Conservation (phyloP, 2,888 invertebrate species). For the Synanthedon tipuliformis region DNA sequence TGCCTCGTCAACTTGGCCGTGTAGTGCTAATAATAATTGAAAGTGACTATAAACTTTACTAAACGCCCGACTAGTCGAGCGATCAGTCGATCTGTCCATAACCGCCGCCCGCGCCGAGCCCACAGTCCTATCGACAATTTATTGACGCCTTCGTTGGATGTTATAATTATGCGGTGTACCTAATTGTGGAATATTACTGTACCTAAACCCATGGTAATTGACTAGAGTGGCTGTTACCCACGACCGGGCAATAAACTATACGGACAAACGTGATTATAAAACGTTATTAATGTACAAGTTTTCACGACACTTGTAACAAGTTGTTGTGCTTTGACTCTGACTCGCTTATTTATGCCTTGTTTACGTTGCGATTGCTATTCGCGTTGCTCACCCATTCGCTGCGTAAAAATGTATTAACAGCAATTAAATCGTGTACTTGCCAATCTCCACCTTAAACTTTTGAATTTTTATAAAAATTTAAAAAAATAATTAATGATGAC, state of each 20-base stretch:
- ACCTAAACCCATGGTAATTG: conserved; percentile 2
- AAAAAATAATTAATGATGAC: no score
- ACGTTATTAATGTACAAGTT: not conserved
- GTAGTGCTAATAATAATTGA: no score
- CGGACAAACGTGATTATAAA: not conserved
- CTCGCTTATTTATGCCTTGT: not conserved
- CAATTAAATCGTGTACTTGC: no score
- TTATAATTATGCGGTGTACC: conserved; percentile 18
- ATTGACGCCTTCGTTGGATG: conserved; percentile 23
- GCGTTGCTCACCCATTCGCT: no score
- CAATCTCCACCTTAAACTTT: no score
- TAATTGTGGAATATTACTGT: conserved; percentile 9
- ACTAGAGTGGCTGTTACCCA: conserved; percentile 4
- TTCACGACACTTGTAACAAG: not conserved
- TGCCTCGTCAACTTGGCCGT: no score
- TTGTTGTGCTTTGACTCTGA: not conserved
- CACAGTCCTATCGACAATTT: conserved; percentile 20
- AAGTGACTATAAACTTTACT: no score
- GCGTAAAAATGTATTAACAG: no score
- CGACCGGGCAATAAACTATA: not conserved
- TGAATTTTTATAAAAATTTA: no score
- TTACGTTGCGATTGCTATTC: not conserved
- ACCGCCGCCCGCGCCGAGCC: conserved; percentile 12
- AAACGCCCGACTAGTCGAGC: not conserved
- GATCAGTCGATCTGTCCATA: conserved; percentile 9